Evolutionary conservation across 2,113 vertebrate genomes (phyloP), one percentile per base, ranked within the genome.

Genomic region (Odocoileus virginianus): DNA sequence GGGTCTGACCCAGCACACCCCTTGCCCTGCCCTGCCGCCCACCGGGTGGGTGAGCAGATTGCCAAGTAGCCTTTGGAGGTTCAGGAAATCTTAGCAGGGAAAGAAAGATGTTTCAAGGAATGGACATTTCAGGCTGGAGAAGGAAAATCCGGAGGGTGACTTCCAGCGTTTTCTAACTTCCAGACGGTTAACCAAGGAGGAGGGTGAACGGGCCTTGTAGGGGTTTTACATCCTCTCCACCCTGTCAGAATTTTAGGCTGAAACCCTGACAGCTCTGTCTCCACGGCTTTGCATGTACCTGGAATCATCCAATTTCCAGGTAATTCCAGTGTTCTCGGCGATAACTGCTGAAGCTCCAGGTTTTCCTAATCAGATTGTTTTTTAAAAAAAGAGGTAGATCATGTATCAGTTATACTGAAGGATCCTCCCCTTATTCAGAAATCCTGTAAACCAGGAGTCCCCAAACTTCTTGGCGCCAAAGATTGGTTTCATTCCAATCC

Each of bases 211-310:
- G 43, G 33, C n/a, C 40, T 19, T 1, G 47, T 0, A 17, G 25
- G 21, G 36, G 13, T 12, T 6, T 79, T 21, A 8, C 0, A 0
- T 13, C 52, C 76, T 85, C 78, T 61, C 3, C 58, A 79, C 6
- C 19, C 36, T 11, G 47, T 50, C 74, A 16, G 28, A 9, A 60
- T 33, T 60, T 88, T 8, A 43, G 76, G 52, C 19, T 9, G 3
- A 3, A 25, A 67, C n/a, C 9, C 23, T 4, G 16, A 45, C 54
- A 33, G 47, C n/a, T 25, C 47, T 0, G 13, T 76, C 11, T 12
- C 71, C 4, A 21, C 33, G 0, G 12, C n/a, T 40, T 91, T 15
- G 6, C 55, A 10, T 0, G 0, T 16, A 11, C 43, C 57, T 6
- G 1, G 88, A 50, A 60, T 54, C 21, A 0, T 2, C 7, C 15